phyloP scores from a whole-genome alignment of 2,113 vertebrate genomes.

The Lepus europaeus region DNA sequence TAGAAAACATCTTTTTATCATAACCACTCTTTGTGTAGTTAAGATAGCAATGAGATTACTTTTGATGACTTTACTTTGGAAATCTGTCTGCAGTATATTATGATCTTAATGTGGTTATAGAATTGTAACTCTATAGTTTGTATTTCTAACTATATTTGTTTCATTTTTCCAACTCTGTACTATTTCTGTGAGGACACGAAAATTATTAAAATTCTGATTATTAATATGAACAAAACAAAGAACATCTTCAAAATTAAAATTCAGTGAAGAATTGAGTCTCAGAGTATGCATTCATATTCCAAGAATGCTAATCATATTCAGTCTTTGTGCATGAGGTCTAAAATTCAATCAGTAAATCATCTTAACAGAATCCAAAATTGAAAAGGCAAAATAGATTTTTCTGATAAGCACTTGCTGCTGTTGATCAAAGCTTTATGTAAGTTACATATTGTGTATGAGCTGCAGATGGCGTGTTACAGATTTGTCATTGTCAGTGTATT shows the following conservation, averaged over 20 bases:
- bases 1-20: not conserved
- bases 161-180: not conserved
- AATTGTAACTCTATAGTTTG: constrained; percentile 25
- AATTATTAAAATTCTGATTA: constrained; percentile 80
- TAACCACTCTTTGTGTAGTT: not conserved
- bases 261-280: constrained; percentile 77
- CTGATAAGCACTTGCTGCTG: constrained; percentile 71
- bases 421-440: constrained; percentile 58
- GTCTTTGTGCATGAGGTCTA: constrained; percentile 64
- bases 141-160: constrained; percentile 54
- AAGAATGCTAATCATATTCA: constrained; percentile 78
- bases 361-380: constrained; percentile 75
- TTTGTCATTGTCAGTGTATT: constrained; percentile 44
- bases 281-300: constrained; percentile 82
- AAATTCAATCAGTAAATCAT: constrained; percentile 82
- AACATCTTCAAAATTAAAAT: constrained; percentile 84
- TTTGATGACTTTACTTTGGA: constrained; percentile 17
- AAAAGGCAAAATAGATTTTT: constrained; percentile 67
- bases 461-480: constrained; percentile 55
- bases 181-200: not conserved
- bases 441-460: constrained; percentile 53
- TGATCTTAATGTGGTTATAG: not conserved
- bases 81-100: not conserved
- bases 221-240: constrained; percentile 64
- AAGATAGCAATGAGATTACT: constrained; percentile 27